Evolutionary conservation across 2,888 invertebrate species (phyloP).

Genomic region (Leucozona laternaria): DNA sequence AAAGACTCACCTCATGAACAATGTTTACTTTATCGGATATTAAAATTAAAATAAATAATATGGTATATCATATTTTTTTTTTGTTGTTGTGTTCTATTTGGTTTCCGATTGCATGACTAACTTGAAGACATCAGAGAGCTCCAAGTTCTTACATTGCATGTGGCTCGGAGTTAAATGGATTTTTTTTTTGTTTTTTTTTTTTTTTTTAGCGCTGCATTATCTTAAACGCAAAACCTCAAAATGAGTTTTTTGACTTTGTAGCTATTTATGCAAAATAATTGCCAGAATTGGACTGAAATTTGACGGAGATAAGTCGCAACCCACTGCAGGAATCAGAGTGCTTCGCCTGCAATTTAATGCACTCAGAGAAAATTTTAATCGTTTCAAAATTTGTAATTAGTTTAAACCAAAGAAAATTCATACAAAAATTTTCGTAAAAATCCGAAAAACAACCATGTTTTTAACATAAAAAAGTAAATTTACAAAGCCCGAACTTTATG

Average conservation of each 20-base stretch:
- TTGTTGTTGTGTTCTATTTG: background rate
- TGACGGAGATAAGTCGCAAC: constrained; percentile 14
- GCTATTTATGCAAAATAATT: constrained; percentile 56
- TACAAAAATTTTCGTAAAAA: no score
- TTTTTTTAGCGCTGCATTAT: constrained; percentile 26
- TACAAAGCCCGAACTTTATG: no score
- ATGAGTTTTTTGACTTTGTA: constrained; percentile 39
- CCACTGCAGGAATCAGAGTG: constrained; percentile 22
- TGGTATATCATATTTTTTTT: constrained; percentile 14
- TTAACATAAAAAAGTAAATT: no score
- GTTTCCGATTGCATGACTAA: constrained; percentile 55
- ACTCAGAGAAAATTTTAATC: background rate
- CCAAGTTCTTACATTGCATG: constrained; percentile 19
- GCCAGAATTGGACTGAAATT: constrained; percentile 41
- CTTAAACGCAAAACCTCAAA: constrained; percentile 38
- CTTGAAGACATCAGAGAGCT: constrained; percentile 13
- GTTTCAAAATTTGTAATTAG: no score
- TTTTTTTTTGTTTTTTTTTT: constrained; percentile 18
- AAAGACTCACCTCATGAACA: constrained; percentile 27
- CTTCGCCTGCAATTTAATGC: constrained; percentile 16
- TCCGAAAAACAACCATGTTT: no score
- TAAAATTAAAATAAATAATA: constrained; percentile 30
- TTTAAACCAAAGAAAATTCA: no score
- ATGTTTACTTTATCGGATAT: constrained; percentile 16
- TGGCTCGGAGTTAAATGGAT: constrained; percentile 5